Percentiles rank a stretch among this genome's conserved stretches.
Conservation (phyloP, 30 jellyfish, hydroid and myxozoan genomes). For the Sanderia malayensis region DNA sequence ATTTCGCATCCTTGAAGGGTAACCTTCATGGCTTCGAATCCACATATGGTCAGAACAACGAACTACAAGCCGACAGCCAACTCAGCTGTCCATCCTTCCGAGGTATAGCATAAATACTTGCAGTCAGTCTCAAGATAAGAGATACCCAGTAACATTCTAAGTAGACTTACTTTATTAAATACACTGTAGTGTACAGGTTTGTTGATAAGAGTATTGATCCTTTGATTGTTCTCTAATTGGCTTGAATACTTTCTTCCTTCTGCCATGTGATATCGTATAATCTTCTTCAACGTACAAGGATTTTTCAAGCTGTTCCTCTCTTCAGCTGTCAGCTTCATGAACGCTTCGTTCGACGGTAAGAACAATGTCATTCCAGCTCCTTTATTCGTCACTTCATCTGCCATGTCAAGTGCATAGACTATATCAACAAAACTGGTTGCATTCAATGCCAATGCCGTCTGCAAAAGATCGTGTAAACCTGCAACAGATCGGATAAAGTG, state of each 20-base stretch:
- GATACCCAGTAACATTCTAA: no score
- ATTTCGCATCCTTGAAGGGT: no score
- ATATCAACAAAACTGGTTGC: constrained; percentile 76
- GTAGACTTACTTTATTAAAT: constrained; percentile 31
- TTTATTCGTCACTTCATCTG: constrained; percentile 30
- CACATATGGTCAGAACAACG: no score
- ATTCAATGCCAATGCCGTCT: constrained; percentile 34
- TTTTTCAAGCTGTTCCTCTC: constrained; percentile 45
- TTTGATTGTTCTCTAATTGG: constrained; percentile 15
- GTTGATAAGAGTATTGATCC: constrained; percentile 21
- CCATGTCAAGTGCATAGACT: constrained; percentile 79
- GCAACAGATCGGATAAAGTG: no score
- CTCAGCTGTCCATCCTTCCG: no score
- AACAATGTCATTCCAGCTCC: constrained; percentile 56
- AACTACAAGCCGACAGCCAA: no score
- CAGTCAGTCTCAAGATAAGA: no score
- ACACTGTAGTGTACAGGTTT: constrained; percentile 4
- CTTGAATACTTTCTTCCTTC: constrained; percentile 34
- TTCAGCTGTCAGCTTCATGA: constrained; percentile 20
- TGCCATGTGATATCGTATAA: constrained; percentile 66
- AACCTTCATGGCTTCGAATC: no score
- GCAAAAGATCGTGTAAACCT: constrained; percentile 8
- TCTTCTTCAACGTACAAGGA: constrained; percentile 62
- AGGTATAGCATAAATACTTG: no score
- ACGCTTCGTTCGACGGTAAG: constrained; percentile 75